Evolutionary conservation across 2,888 invertebrate genomes (phyloP).

Genomic region (Apodemia zela): DNA sequence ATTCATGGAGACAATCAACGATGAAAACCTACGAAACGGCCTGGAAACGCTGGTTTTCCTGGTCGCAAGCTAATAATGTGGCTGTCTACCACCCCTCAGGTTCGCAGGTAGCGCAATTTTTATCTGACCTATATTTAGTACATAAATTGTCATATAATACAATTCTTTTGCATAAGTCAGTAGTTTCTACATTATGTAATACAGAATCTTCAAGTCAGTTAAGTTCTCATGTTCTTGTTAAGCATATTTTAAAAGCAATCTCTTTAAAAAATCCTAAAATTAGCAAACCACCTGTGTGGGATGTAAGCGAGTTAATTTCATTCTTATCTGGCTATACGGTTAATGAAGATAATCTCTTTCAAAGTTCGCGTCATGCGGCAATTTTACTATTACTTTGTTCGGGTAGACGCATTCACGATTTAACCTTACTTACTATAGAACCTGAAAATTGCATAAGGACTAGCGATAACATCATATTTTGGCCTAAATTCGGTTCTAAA

Average conservation of each 20-base stretch:
- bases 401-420: not conserved
- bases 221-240: constrained; percentile 25
- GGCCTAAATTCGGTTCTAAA: constrained; percentile 22
- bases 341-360: not conserved
- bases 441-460: not conserved
- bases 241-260: constrained; percentile 26
- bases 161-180: constrained; percentile 30
- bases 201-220: constrained; percentile 18
- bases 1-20: constrained; percentile 23
- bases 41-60: constrained; percentile 23
- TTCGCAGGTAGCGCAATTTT: constrained; percentile 17
- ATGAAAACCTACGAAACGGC: constrained; percentile 22
- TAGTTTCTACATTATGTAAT: constrained; percentile 29
- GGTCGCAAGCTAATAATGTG: constrained; percentile 13
- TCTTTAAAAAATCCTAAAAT: constrained; percentile 19
- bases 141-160: constrained; percentile 22
- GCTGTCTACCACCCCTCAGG: constrained; percentile 12
- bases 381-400: constrained; percentile 16
- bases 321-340: constrained; percentile 1
- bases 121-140: not conserved
- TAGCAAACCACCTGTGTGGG: constrained; percentile 23
- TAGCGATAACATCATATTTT: constrained; percentile 18
- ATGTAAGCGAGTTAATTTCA: constrained; percentile 5
- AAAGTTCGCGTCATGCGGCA: constrained; percentile 20
- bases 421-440: not conserved